Percentiles rank a stretch among this genome's conserved stretches.
Evolutionary conservation across 23 tunicate species (phyloP).

Genomic region (Phallusia fumigata): DNA sequence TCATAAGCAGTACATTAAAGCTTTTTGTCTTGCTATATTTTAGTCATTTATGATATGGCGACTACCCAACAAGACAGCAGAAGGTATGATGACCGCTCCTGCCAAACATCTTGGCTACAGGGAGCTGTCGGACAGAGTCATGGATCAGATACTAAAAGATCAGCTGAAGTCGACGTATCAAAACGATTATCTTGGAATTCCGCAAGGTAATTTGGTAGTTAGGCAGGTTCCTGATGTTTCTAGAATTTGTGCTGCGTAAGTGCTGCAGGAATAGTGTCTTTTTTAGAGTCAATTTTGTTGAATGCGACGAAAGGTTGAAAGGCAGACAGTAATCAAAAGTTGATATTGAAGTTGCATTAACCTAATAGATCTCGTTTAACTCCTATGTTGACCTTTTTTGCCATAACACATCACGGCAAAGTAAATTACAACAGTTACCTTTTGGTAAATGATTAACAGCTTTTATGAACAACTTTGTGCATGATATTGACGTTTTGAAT

Average conservation of each 20-base stretch:
- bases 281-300: too few relatives aligned
- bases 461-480: neutral
- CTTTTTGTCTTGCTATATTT: neutral
- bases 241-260: too few relatives aligned
- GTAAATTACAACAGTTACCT: too few relatives aligned
- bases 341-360: too few relatives aligned
- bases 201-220: slow-evolving; percentile 56
- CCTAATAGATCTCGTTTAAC: too few relatives aligned
- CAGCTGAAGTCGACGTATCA: slow-evolving; percentile 77
- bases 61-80: slow-evolving; percentile 61
- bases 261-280: too few relatives aligned
- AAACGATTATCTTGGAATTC: slow-evolving; percentile 78
- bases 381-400: too few relatives aligned
- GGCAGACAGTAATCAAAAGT: too few relatives aligned
- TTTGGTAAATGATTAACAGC: too few relatives aligned
- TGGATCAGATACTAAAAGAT: slow-evolving; percentile 74
- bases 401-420: too few relatives aligned
- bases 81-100: slow-evolving; percentile 60
- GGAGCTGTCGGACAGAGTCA: slow-evolving; percentile 28
- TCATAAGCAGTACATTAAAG: neutral
- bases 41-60: slow-evolving; percentile 85
- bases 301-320: too few relatives aligned
- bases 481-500: neutral
- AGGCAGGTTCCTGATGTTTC: neutral
- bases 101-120: slow-evolving; percentile 63